phyloP scores from a whole-genome alignment of 2,113 vertebrate genomes.

The Conger conger region DNA sequence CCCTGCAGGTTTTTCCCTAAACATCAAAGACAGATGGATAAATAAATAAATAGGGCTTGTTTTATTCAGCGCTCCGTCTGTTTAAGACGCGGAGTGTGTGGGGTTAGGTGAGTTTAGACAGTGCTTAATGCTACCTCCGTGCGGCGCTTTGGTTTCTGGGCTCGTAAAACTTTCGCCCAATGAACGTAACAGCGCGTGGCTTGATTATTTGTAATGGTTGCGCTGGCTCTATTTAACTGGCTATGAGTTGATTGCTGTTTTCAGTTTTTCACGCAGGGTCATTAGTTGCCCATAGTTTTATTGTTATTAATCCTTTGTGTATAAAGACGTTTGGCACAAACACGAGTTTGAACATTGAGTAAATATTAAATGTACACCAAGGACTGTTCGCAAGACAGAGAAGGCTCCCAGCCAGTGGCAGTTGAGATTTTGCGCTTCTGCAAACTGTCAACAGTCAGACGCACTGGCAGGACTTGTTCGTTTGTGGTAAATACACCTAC shows the following conservation, averaged over 20 bases:
- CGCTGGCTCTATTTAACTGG: constrained; percentile 15
- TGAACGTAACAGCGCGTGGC: constrained; percentile 12
- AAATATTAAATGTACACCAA: not conserved
- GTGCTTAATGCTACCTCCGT: not conserved
- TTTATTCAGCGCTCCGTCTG: constrained; percentile 60
- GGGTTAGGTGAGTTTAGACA: constrained; percentile 37
- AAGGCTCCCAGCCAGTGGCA: not conserved
- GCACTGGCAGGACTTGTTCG: not conserved
- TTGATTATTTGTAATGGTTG: not conserved
- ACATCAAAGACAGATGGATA: constrained; percentile 64
- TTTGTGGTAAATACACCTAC: not conserved
- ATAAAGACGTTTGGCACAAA: not conserved
- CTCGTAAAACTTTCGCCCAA: constrained; percentile 43
- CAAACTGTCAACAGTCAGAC: not conserved
- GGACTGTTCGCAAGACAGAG: not conserved
- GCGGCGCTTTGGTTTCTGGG: constrained; percentile 12
- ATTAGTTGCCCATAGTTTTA: not conserved
- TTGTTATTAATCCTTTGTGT: not conserved
- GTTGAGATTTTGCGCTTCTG: not conserved
- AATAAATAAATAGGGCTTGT: constrained; percentile 70
- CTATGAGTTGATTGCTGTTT: not conserved
- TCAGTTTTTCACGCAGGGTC: not conserved
- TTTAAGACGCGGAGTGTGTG: constrained; percentile 43
- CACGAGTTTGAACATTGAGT: not conserved
- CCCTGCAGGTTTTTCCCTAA: constrained; percentile 51